Evolutionary conservation across 2,888 invertebrate genomes (phyloP), one percentile per base, ranked within the genome.

Genomic region (Trissonchulus latispiculum): DNA sequence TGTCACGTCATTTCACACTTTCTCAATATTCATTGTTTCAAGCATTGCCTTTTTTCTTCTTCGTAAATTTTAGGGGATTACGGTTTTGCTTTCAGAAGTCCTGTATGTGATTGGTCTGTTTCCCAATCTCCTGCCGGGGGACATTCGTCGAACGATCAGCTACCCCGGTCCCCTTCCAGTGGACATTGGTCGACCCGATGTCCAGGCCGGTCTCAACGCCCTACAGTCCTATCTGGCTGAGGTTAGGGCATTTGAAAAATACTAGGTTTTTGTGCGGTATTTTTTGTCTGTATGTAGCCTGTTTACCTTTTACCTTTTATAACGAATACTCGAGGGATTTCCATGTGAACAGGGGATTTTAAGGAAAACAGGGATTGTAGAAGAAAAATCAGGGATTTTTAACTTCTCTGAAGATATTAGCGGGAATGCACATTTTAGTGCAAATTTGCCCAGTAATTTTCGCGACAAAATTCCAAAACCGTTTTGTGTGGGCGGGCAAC

Each of bases 61-160:
- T 29, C 31, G 1, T 33, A 72, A 32, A 69, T 18, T 71, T 73
- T 23, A 36, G 36, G 71, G 48, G 61, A 71, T 23, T 59, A 59
- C 23, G 1, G 32, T 36, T 72, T 33, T 36, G n/a, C 75, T 74
- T 78, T 72, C 81, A 87, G 95, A 97, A 85, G 95, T 96, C 0
- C 91, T 92, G 66, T 92, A 95, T 83, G 96, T 99, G 15, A 95
- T 99, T 76, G 90, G 93, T 75, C 86, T 99, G 36, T 96, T 93
- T 85, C 96, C 97, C 0, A 92, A 93, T 82, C 85, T 99, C 70
- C 88, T 91, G 69, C 89, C 89, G 1, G 85, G 86, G 70, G 86
- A 87, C 69, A 86, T 84, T 78, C 81, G 86, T 23, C 84, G 84
- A 70, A 84, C 84, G 74, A 85, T 88, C 72, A 18, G 3, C 31